These are phyloP conservation scores for Nansenia antarctica DNA, from an alignment of 2,113 vertebrate species.

Conservation along the genomic window DNA sequence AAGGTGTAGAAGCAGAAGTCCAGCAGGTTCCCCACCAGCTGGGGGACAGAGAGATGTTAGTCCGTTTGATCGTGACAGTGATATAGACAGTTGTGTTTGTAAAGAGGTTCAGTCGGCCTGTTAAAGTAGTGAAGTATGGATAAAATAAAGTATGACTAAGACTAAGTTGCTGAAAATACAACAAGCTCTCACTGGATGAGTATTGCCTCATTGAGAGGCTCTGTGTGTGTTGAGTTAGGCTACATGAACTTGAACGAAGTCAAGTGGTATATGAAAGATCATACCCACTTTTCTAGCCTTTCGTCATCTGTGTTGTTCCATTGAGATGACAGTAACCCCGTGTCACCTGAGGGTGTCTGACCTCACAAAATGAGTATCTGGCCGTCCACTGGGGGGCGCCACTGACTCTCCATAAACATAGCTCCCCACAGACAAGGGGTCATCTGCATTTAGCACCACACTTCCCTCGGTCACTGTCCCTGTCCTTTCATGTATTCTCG, in stretches of 20 bases:
- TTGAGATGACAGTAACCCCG: not conserved
- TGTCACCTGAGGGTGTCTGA: not conserved
- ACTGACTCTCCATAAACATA: constrained; percentile 21
- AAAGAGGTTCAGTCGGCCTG: not conserved
- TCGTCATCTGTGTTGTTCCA: not conserved
- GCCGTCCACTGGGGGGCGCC: constrained; percentile 55
- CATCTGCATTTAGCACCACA: not conserved
- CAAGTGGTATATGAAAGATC: too few species aligned
- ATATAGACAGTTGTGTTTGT: not conserved
- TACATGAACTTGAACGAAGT: not conserved
- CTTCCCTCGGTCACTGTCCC: constrained; percentile 33
- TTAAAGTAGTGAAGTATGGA: not conserved
- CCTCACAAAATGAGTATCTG: not conserved
- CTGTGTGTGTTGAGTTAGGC: not conserved
- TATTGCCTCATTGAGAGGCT: not conserved
- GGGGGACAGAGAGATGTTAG: constrained; percentile 71
- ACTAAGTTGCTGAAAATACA: not conserved
- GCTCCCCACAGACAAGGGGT: not conserved
- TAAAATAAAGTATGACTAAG: not conserved
- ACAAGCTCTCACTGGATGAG: not conserved
- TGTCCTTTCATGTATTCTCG: constrained; percentile 26
- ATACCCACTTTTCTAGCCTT: too few species aligned
- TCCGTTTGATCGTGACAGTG: not conserved
- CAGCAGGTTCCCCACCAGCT: constrained; percentile 94
- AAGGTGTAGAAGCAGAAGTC: constrained; percentile 99